A percentile compares a stretch with the other conserved stretches of the same genome.
Evolutionary conservation across 2,113 vertebrate species (phyloP).

Genomic region (Scopus umbretta): DNA sequence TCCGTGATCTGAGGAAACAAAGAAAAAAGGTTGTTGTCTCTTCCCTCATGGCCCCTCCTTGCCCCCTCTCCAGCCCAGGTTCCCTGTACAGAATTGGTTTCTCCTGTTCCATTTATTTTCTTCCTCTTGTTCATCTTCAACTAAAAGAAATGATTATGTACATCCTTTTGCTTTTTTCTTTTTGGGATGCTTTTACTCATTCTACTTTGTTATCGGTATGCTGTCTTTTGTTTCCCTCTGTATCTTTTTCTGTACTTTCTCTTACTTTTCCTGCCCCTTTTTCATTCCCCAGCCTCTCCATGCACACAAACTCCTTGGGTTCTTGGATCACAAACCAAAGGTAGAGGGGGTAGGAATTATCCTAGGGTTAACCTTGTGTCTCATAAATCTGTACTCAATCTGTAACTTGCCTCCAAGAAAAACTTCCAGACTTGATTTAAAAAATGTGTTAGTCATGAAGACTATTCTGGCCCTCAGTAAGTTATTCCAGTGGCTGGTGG

Average conservation of each 20-base stretch:
- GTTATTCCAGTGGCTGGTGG: background rate
- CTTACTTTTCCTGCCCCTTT: background rate
- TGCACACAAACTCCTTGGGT: background rate
- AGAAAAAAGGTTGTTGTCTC: background rate
- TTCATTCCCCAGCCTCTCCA: background rate
- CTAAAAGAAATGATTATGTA: background rate
- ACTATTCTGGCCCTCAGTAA: rapidly evolving
- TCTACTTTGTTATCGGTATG: background rate
- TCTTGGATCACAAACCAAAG: background rate
- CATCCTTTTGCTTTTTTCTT: background rate
- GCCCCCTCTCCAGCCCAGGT: background rate
- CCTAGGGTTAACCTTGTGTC: background rate
- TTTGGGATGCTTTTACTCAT: background rate
- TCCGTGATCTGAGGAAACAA: background rate
- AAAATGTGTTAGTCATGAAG: background rate
- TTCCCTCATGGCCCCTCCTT: background rate
- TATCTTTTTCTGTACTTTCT: background rate
- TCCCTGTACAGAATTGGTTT: background rate
- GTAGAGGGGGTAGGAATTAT: background rate
- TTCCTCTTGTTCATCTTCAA: background rate
- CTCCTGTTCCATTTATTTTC: background rate
- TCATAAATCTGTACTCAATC: background rate
- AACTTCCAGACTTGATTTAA: background rate
- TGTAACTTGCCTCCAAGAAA: background rate
- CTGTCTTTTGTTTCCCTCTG: background rate